These are phyloP conservation scores for Synanthedon myopaeformis DNA, from an alignment of 2,888 invertebrate genomes.

Conservation along the genomic window DNA sequence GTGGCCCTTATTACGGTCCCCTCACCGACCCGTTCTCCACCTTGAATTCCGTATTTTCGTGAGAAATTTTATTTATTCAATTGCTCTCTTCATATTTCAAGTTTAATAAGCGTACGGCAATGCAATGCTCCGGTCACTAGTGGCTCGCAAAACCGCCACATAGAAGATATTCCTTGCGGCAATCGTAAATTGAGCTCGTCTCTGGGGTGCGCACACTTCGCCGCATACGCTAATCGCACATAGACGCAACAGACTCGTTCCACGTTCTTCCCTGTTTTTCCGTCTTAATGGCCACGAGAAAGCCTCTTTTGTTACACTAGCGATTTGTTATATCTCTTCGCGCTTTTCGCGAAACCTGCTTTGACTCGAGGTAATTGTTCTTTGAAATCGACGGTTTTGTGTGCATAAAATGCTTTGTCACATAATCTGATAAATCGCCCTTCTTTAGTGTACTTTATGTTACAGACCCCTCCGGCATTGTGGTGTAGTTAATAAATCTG, in stretches of 20 bases:
- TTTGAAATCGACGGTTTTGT: slow-evolving; percentile 62
- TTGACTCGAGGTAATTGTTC: slow-evolving; percentile 67
- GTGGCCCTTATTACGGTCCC: slow-evolving; percentile 66
- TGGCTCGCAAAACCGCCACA: slow-evolving; percentile 47
- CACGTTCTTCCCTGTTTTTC: slow-evolving; percentile 42
- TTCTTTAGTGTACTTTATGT: slow-evolving; percentile 21
- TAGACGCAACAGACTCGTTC: slow-evolving; percentile 16
- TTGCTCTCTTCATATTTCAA: slow-evolving; percentile 28
- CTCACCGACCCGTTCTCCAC: slow-evolving; percentile 40
- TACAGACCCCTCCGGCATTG: slow-evolving; percentile 28
- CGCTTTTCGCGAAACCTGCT: slow-evolving; percentile 59
- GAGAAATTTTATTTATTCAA: slow-evolving; percentile 48
- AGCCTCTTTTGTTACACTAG: slow-evolving; percentile 65
- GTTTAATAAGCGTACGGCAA: slow-evolving; percentile 17
- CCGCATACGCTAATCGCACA: slow-evolving; percentile 55
- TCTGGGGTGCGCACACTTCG: slow-evolving; percentile 29
- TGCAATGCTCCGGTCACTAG: slow-evolving; percentile 34
- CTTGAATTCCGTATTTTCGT: slow-evolving; percentile 22
- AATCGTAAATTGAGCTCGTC: slow-evolving; percentile 52
- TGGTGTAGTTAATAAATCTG: slow-evolving; percentile 42
- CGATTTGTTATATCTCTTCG: slow-evolving; percentile 65
- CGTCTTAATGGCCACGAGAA: slow-evolving; percentile 64
- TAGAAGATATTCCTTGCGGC: slow-evolving; percentile 63
- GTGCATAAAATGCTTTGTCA: slow-evolving; percentile 65
- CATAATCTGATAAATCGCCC: slow-evolving; percentile 53